phyloP scores from a whole-genome alignment of 2,888 invertebrate species.

The Apocheima hispidaria region DNA sequence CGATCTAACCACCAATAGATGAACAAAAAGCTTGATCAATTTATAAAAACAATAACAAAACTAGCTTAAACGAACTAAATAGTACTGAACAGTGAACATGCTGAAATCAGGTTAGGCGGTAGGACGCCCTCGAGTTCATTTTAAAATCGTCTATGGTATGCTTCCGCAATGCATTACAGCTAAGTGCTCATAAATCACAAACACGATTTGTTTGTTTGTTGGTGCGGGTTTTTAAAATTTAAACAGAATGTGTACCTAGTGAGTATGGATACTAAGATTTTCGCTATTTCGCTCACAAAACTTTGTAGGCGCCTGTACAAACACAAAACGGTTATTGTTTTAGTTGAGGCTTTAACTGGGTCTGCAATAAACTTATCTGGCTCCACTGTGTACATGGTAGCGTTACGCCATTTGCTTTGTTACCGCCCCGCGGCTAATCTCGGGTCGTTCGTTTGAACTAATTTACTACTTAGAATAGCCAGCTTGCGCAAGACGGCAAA shows the following conservation, averaged over 20 bases:
- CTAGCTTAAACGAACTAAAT: too few species aligned
- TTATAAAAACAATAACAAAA: too few species aligned
- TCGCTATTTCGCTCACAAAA: background rate
- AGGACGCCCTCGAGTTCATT: background rate
- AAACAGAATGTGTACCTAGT: background rate
- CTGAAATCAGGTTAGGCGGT: background rate
- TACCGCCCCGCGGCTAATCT: conserved; percentile 40
- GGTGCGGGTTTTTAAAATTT: background rate
- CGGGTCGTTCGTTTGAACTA: conserved; percentile 44
- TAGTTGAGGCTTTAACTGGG: conserved; percentile 21
- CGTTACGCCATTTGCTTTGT: conserved; percentile 30
- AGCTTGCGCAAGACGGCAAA: conserved; percentile 39
- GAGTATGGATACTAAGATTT: background rate
- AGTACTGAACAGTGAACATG: too few species aligned
- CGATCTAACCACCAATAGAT: too few species aligned
- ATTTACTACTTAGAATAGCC: conserved; percentile 48
- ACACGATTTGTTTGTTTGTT: conserved; percentile 13
- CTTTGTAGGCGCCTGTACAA: conserved; percentile 10
- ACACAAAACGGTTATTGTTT: conserved; percentile 24
- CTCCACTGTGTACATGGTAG: background rate
- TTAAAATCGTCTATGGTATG: background rate
- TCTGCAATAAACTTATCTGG: conserved; percentile 28
- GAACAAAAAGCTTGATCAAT: too few species aligned
- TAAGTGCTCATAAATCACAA: conserved; percentile 32
- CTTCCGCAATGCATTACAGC: conserved; percentile 7